Evolutionary conservation across 2,113 vertebrate genomes (phyloP).

Genomic region (Ia io): DNA sequence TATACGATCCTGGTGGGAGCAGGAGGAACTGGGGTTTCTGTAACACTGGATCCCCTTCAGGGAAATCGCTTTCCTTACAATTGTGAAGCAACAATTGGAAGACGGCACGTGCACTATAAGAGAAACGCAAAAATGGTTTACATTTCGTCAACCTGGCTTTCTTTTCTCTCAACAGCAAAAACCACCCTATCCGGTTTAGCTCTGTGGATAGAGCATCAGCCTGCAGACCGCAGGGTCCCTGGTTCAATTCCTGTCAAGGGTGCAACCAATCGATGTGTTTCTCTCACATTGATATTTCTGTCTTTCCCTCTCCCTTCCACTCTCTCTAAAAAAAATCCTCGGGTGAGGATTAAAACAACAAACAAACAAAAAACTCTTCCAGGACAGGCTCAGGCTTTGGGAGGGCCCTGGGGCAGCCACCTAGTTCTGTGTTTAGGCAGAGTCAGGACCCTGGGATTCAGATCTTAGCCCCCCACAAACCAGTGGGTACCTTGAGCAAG

Average conservation of each 20-base stretch:
- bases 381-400: not conserved
- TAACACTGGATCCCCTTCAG: not conserved
- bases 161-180: not conserved
- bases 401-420: not conserved
- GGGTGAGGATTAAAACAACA: too few relatives aligned
- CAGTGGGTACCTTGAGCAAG: not conserved
- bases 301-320: too few relatives aligned
- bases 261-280: too few relatives aligned
- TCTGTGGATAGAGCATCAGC: too few relatives aligned
- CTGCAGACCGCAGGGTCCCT: too few relatives aligned
- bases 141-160: not conserved
- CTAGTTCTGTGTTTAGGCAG: not conserved
- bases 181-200: too few relatives aligned
- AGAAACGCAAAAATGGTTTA: not conserved
- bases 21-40: not conserved
- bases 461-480: not conserved
- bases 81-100: not conserved
- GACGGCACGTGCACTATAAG: not conserved
- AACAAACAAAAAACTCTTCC: not conserved
- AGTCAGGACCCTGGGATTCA: not conserved
- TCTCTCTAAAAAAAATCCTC: too few relatives aligned
- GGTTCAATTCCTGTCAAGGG: too few relatives aligned
- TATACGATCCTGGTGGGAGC: not conserved
- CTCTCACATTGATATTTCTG: too few relatives aligned
- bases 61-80: fast-evolving